Evolutionary conservation across 2,113 vertebrate species (phyloP).

Genomic region (Hiodon tergisus): DNA sequence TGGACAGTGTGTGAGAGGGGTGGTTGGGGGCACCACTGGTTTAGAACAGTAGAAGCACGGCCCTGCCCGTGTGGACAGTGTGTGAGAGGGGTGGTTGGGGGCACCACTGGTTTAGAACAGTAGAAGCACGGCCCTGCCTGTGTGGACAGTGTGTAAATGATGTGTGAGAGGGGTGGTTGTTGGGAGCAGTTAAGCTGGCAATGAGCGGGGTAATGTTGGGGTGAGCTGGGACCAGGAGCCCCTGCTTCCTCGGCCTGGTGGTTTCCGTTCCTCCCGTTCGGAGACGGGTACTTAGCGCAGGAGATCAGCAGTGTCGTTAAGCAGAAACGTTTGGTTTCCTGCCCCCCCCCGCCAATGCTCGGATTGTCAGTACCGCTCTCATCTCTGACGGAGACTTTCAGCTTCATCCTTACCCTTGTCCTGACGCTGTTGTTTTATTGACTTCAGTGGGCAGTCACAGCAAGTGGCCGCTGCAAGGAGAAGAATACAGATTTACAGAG

Average conservation of each 20-base stretch:
- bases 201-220: neutral
- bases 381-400: constrained; percentile 30
- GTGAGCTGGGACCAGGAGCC: neutral
- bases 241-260: neutral
- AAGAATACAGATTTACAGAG: neutral
- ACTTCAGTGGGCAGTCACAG: neutral
- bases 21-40: no score
- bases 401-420: constrained; percentile 28
- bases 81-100: no score
- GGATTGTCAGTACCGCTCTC: constrained; percentile 28
- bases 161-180: constrained; percentile 24
- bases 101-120: no score
- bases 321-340: constrained; percentile 31
- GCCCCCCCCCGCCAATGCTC: constrained; percentile 17
- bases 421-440: constrained; percentile 3
- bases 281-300: constrained; percentile 16
- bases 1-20: no score
- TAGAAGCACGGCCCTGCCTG: no score
- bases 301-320: constrained; percentile 26
- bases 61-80: no score
- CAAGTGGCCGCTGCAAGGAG: neutral
- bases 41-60: no score
- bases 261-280: neutral
- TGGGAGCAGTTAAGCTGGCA: no score
- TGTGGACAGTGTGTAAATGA: constrained; percentile 29